Evolutionary conservation across 2,888 invertebrate genomes (phyloP).

Genomic region (Chrysodeixis includens): DNA sequence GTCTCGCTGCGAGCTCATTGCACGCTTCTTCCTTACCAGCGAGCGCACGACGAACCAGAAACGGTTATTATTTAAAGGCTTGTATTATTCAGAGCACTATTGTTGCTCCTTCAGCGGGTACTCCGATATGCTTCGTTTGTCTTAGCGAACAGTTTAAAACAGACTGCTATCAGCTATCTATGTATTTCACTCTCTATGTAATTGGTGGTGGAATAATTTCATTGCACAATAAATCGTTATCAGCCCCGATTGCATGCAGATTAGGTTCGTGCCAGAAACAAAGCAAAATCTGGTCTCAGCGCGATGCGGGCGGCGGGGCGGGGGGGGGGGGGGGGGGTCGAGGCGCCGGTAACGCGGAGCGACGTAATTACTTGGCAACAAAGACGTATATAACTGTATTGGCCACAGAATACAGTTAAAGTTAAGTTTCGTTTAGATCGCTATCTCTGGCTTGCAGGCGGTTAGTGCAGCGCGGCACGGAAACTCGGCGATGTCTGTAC

Average conservation of each 20-base stretch:
- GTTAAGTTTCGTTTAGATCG: slow-evolving; percentile 57
- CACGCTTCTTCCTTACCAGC: neutral
- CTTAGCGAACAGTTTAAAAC: neutral
- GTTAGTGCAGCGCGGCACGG: slow-evolving; percentile 49
- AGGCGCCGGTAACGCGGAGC: slow-evolving; percentile 32
- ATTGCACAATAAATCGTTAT: slow-evolving; percentile 30
- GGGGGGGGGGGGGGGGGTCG: too few species aligned
- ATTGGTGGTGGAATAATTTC: neutral
- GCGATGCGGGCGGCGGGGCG: neutral
- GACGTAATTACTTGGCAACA: slow-evolving; percentile 55
- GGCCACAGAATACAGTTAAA: slow-evolving; percentile 36
- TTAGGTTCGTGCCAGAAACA: slow-evolving; percentile 46
- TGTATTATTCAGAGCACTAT: neutral
- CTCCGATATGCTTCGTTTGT: neutral
- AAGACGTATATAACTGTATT: slow-evolving; percentile 45
- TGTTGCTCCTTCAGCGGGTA: neutral
- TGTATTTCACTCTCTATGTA: neutral
- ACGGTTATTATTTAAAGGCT: neutral
- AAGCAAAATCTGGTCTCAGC: slow-evolving; percentile 30
- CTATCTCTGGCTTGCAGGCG: slow-evolving; percentile 41
- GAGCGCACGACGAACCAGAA: too few species aligned
- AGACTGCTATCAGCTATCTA: neutral
- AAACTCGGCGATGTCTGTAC: slow-evolving; percentile 13
- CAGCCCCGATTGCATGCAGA: slow-evolving; percentile 47
- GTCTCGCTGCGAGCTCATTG: neutral